Percentiles rank a stretch among this genome's conserved stretches.
Evolutionary conservation across 2,113 vertebrate species (phyloP).

Genomic region (Tretioscincus oriximinensis): DNA sequence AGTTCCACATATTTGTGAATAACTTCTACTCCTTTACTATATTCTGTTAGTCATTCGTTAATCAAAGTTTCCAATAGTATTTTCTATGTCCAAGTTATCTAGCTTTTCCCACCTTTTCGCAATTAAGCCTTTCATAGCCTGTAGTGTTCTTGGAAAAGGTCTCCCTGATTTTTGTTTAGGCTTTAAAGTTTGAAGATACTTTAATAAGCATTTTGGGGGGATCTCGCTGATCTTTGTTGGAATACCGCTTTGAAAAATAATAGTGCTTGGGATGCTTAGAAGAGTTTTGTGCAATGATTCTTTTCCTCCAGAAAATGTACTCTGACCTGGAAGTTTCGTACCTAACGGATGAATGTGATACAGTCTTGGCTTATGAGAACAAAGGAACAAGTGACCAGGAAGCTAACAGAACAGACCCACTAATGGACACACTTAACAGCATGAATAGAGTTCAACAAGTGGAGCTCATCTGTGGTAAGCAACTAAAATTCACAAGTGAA

Average conservation of each 20-base stretch:
- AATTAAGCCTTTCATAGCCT: too few species aligned
- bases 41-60: too few species aligned
- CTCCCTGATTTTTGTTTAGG: too few species aligned
- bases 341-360: conserved; percentile 90
- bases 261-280: background rate
- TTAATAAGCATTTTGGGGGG: too few species aligned
- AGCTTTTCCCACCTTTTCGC: too few species aligned
- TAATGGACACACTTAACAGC: conserved; percentile 86
- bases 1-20: too few species aligned
- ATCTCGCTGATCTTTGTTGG: too few species aligned
- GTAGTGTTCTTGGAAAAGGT: too few species aligned
- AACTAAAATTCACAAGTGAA: background rate
- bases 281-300: background rate
- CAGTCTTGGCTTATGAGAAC: conserved; percentile 90
- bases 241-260: background rate
- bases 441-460: conserved; percentile 91
- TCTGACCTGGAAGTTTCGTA: conserved; percentile 84
- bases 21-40: too few species aligned
- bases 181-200: too few species aligned
- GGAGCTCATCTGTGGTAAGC: conserved; percentile 91
- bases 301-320: conserved; percentile 81
- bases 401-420: conserved; percentile 79
- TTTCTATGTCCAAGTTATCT: too few species aligned
- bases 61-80: too few species aligned
- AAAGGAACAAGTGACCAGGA: conserved; percentile 83